Percentiles rank a stretch among this genome's conserved stretches.
phyloP scores from a whole-genome alignment of 2,888 invertebrate species.

The Xylocampa areola region DNA sequence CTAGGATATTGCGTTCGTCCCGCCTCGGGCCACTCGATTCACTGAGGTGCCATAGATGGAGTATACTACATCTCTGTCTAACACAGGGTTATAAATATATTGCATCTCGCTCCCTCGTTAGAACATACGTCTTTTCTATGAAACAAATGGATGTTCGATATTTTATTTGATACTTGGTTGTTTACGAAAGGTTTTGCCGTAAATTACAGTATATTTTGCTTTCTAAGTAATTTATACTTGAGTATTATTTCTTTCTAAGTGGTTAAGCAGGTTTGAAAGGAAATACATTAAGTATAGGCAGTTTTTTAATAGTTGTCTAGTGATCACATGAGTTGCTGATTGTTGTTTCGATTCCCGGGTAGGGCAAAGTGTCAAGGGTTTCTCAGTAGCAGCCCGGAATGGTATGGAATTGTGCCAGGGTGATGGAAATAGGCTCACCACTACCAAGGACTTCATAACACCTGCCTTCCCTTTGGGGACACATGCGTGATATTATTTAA shows the following conservation, averaged over 20 bases:
- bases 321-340: too few relatives aligned
- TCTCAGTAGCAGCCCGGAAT: too few relatives aligned
- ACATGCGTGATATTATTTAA: too few relatives aligned
- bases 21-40: slow-evolving; percentile 66
- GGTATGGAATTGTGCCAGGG: too few relatives aligned
- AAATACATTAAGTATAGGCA: slow-evolving; percentile 32
- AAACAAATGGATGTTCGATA: slow-evolving; percentile 64
- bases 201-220: slow-evolving; percentile 30
- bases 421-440: too few relatives aligned
- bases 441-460: too few relatives aligned
- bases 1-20: slow-evolving; percentile 73
- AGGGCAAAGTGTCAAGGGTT: too few relatives aligned
- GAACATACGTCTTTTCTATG: slow-evolving; percentile 58
- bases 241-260: slow-evolving; percentile 31
- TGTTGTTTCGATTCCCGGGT: too few relatives aligned
- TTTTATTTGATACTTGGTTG: slow-evolving; percentile 68
- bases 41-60: slow-evolving; percentile 60
- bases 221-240: slow-evolving; percentile 25
- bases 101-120: slow-evolving; percentile 45
- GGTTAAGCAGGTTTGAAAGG: slow-evolving; percentile 17
- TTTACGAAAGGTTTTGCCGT: slow-evolving; percentile 47
- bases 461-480: too few relatives aligned
- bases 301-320: too few relatives aligned
- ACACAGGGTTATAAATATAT: slow-evolving; percentile 31
- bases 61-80: slow-evolving; percentile 53